Conservation (phyloP, 2,888 invertebrate species). For the Bombylius discolor region DNA sequence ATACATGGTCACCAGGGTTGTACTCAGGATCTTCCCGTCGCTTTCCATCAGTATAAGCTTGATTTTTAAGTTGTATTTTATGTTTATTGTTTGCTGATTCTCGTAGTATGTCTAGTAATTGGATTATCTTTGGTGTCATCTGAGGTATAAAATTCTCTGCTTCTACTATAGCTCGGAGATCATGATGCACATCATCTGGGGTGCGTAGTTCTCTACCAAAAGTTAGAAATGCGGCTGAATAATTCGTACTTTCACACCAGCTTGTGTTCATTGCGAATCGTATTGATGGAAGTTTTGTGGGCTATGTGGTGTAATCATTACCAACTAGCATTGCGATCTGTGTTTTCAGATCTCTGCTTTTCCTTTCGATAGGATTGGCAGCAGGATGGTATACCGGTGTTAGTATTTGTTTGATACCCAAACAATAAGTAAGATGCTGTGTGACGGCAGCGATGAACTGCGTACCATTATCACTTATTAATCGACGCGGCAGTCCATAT, state of each 20-base stretch:
- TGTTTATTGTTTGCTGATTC: conserved; percentile 14
- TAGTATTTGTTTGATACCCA: too few species aligned
- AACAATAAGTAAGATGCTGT: too few species aligned
- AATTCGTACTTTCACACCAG: conserved; percentile 5
- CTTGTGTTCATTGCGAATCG: conserved; percentile 7
- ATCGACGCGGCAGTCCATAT: too few species aligned
- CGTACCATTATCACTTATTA: too few species aligned
- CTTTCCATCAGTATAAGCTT: conserved; percentile 13
- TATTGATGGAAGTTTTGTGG: too few species aligned
- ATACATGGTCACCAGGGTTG: conserved; percentile 17
- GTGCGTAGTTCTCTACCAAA: conserved; percentile 9
- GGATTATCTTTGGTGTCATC: conserved; percentile 5
- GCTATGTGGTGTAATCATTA: too few species aligned
- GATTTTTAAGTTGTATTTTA: conserved; percentile 14
- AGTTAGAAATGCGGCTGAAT: not conserved
- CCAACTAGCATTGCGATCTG: too few species aligned
- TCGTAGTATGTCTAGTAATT: conserved; percentile 1
- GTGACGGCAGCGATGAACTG: too few species aligned
- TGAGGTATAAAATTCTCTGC: conserved; percentile 7
- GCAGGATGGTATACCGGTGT: too few species aligned
- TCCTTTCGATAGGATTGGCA: too few species aligned
- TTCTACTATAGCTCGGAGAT: conserved; percentile 5
- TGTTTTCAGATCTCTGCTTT: too few species aligned
- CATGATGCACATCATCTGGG: conserved; percentile 5
- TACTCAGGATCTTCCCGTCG: conserved; percentile 14